phyloP scores from a whole-genome alignment of 2,797 vertebrate genomes.

The Etheostoma perlongum region DNA sequence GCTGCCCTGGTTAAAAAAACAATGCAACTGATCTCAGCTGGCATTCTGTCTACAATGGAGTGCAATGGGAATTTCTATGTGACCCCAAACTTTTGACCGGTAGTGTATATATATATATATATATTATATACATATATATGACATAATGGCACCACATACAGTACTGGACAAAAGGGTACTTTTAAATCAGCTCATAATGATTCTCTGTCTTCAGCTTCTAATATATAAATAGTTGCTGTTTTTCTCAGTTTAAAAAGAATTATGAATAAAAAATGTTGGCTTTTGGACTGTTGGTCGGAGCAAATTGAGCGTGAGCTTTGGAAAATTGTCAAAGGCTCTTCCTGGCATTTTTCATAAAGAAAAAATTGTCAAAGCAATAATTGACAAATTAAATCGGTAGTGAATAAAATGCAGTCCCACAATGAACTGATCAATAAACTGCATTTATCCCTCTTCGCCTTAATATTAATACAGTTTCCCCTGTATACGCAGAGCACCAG shows the following conservation, averaged over 20 bases:
- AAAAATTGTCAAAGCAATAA: background rate
- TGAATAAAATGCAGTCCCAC: background rate
- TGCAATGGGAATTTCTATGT: no score
- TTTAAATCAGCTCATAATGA: background rate
- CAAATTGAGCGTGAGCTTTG: background rate
- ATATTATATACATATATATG: no score
- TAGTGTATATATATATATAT: no score
- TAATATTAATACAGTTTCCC: background rate
- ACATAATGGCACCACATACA: background rate
- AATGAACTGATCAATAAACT: background rate
- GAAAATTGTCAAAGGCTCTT: background rate
- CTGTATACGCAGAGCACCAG: background rate
- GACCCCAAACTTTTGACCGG: no score
- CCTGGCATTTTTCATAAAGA: background rate
- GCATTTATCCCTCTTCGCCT: background rate
- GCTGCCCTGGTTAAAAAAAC: no score
- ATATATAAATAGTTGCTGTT: background rate
- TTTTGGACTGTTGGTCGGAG: background rate
- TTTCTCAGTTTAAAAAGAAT: background rate
- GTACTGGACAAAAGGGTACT: background rate
- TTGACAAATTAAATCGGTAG: background rate
- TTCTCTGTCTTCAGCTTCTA: background rate
- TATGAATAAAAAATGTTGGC: background rate
- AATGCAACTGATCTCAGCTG: no score
- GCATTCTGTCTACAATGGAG: no score